Conservation (phyloP, 2,888 invertebrate species). For the Trachelus stipa region DNA sequence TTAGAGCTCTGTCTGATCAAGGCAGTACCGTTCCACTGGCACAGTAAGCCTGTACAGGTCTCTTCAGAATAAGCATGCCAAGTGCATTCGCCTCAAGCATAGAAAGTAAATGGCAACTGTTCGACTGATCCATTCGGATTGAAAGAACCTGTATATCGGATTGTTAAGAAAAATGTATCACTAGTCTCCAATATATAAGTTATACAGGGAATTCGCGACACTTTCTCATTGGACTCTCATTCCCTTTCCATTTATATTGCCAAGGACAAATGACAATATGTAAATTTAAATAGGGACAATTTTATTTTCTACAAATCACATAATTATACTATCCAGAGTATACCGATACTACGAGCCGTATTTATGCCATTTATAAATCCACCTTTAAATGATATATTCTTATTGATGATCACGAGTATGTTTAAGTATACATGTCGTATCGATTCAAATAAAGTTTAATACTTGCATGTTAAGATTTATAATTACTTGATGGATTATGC, state of each 20-base stretch:
- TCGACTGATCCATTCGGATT: not conserved
- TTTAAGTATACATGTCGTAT: not conserved
- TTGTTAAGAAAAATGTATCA: not conserved
- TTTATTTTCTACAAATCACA: not conserved
- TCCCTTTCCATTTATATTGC: not conserved
- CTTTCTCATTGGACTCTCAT: not conserved
- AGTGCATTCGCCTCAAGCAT: not conserved
- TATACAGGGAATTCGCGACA: not conserved
- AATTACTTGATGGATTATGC: not conserved
- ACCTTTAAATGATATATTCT: not conserved
- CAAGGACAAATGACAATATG: too few species aligned
- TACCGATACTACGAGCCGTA: not conserved
- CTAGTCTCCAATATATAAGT: not conserved
- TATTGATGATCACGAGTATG: not conserved
- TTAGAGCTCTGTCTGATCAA: not conserved
- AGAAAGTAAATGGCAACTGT: not conserved
- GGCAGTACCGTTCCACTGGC: slow-evolving; percentile 27
- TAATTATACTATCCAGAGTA: not conserved
- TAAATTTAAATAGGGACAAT: not conserved
- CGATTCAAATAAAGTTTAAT: not conserved
- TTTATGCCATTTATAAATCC: not conserved
- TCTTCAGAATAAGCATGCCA: not conserved
- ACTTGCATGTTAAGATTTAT: not conserved
- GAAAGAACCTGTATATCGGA: not conserved
- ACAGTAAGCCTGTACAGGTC: slow-evolving; percentile 24